phyloP scores from a whole-genome alignment of 2,113 vertebrate species.

The Lepisosteus oculatus region DNA sequence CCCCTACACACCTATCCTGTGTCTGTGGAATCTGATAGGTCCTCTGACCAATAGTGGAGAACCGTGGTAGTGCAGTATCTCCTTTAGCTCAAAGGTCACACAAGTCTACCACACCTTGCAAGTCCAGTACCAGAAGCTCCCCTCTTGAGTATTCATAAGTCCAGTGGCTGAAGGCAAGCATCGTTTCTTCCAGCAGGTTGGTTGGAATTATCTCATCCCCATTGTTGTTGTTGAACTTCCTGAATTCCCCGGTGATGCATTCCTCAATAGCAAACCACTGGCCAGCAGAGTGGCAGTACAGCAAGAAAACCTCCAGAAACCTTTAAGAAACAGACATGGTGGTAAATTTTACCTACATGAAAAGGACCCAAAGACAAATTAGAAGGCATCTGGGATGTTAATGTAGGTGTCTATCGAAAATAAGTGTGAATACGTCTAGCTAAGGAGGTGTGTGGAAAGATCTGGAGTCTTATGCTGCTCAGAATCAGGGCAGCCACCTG shows the following conservation, averaged over 20 bases:
- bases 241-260: constrained; percentile 95
- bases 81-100: no score
- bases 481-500: no score
- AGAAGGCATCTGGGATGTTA: neutral
- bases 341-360: neutral
- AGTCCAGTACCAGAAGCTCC: constrained; percentile 88
- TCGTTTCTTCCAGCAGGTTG: constrained; percentile 93
- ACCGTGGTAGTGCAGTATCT: no score
- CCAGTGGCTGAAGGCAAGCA: constrained; percentile 98
- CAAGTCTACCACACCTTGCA: constrained; percentile 74
- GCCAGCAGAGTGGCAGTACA: constrained; percentile 95
- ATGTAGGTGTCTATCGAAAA: neutral
- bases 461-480: no score
- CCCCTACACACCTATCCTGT: no score
- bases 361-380: neutral
- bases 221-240: constrained; percentile 98
- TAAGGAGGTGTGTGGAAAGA: no score
- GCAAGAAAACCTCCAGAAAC: constrained; percentile 93
- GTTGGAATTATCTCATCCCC: constrained; percentile 94
- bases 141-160: constrained; percentile 93
- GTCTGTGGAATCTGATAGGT: no score
- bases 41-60: no score
- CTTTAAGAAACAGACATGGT: constrained; percentile 52
- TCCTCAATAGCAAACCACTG: constrained; percentile 98
- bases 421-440: neutral